Evolutionary conservation across 1,140 invertebrate species (phyloP), one percentile per base, ranked within the genome.

Genomic region (Drosophila malerkotliana): DNA sequence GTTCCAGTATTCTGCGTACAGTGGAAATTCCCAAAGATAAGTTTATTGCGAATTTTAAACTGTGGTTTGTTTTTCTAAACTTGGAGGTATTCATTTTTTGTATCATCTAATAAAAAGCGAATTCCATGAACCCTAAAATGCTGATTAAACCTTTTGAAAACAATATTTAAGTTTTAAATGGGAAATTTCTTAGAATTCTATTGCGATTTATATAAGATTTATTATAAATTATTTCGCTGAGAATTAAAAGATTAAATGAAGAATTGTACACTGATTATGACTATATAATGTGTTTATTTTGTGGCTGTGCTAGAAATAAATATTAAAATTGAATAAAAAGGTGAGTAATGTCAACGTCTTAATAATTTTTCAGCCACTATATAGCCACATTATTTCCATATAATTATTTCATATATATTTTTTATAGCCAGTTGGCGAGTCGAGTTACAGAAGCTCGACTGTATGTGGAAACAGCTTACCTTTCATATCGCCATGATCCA

Each of bases 401-500:
- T 14, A 45, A 64, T 61, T 61, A 28, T 48, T 6, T 47, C 6
- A 3, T 9, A 14, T 18, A 30, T 37, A 28, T 66, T 14, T 51
- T 28, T 61, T 39, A 26, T 24, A 28, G 45, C 58, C 59, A 52
- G 45, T 53, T 53, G 47, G 63, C 47, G 48, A 28, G 64, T 64
- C 14, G 18, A 3, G 47, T 66, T 67, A 45, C 34, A 34, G 47
- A 64, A 58, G 56, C 56, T 48, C 44, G 28, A 58, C 56, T 58
- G 56, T 58, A 15, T 21, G 24, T 26, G 4, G 51, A 64, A 72
- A 73, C 51, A 37, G 78, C 88, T 87, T 80, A 91, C 89, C 89
- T 91, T 91, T 91, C 72, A 84, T 91, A 76, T 91, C 77, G 58
- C 84, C 89, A 58, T 81, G 69, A 77, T 91, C 89, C 18, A 83